These are phyloP conservation scores for Podabrus alpinus DNA, from an alignment of 2,888 invertebrate species.

Conservation along the genomic window DNA sequence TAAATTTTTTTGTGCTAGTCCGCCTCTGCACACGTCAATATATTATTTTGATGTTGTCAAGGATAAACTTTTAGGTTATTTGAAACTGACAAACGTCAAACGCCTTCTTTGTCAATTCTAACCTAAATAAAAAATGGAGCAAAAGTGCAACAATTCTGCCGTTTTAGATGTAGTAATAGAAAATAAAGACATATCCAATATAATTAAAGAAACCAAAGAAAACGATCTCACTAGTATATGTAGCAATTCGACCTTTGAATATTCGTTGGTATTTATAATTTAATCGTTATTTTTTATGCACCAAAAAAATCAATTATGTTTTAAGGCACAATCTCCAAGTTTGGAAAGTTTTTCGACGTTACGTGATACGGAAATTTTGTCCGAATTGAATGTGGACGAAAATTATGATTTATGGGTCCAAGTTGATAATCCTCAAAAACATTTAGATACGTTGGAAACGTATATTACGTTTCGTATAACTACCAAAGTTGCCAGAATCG, in stretches of 20 bases:
- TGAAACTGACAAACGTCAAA: neutral
- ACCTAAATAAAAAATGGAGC: constrained; percentile 18
- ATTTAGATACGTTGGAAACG: constrained; percentile 71
- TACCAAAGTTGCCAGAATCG: constrained; percentile 68
- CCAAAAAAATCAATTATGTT: constrained; percentile 24
- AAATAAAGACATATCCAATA: constrained; percentile 51
- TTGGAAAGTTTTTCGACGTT: constrained; percentile 65
- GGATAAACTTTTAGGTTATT: neutral
- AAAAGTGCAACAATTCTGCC: constrained; percentile 48
- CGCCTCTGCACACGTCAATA: too few relatives aligned
- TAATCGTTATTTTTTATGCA: neutral
- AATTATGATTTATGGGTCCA: constrained; percentile 65
- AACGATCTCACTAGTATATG: constrained; percentile 48
- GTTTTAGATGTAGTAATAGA: constrained; percentile 56
- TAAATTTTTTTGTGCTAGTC: too few relatives aligned
- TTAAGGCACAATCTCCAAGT: constrained; percentile 63
- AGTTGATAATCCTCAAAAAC: constrained; percentile 75
- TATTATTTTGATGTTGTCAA: too few relatives aligned
- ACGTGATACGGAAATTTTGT: constrained; percentile 61
- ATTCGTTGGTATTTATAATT: constrained; percentile 46
- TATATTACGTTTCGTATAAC: constrained; percentile 71
- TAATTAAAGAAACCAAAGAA: constrained; percentile 49
- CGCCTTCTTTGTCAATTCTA: constrained; percentile 1
- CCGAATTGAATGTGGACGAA: constrained; percentile 60
- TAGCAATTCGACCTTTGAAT: constrained; percentile 49